phyloP scores from a whole-genome alignment of 2,113 vertebrate species.

The Orthonyx spaldingii region DNA sequence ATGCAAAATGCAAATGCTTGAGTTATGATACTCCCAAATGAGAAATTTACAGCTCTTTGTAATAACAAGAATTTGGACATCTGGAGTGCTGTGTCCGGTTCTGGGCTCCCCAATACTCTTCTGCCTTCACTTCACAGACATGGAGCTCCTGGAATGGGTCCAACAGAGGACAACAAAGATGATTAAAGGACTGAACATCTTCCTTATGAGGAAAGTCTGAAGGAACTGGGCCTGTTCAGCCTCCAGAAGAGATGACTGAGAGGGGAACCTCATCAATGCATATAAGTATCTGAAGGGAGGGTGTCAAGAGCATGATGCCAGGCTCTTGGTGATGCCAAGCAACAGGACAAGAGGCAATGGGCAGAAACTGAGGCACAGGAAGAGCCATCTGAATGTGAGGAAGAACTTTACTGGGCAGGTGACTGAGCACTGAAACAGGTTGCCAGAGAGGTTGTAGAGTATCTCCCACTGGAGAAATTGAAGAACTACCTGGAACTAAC shows the following conservation, averaged over 20 bases:
- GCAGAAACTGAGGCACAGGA: neutral
- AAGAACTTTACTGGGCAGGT: neutral
- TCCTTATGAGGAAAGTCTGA: neutral
- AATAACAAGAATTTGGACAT: neutral
- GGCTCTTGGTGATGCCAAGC: neutral
- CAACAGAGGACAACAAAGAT: neutral
- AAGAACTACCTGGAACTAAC: neutral
- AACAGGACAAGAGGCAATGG: neutral
- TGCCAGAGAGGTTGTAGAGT: neutral
- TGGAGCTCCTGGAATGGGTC: neutral
- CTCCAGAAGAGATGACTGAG: neutral
- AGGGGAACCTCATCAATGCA: neutral
- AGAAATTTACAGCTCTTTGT: neutral
- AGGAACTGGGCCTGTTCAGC: neutral
- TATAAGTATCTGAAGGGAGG: neutral
- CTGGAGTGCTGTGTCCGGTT: neutral
- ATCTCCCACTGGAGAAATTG: neutral
- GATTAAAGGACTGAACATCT: neutral
- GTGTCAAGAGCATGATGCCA: neutral
- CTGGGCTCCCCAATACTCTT: neutral
- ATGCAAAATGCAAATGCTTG: neutral
- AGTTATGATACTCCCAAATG: neutral
- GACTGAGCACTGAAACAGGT: neutral
- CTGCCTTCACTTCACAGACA: too few relatives aligned
- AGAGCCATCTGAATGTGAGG: neutral